Percentiles rank a stretch among this genome's conserved stretches.
Evolutionary conservation across 2,888 invertebrate genomes (phyloP).

Genomic region (Sympetrum striolatum): DNA sequence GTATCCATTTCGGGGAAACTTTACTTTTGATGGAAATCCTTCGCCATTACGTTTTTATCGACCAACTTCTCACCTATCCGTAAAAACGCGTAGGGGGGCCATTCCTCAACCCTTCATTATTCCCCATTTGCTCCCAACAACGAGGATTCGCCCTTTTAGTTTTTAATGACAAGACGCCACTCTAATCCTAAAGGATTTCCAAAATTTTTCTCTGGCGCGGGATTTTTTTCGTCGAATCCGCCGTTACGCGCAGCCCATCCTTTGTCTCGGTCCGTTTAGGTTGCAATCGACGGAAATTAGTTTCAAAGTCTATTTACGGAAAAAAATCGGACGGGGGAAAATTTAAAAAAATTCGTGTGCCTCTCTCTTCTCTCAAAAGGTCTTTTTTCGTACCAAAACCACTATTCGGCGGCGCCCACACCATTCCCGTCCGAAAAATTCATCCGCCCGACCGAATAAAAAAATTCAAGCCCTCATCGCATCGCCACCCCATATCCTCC

Average conservation of each 20-base stretch:
- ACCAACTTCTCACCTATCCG: no score
- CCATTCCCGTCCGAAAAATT: conserved; percentile 7
- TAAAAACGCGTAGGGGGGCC: no score
- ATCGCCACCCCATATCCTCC: background rate
- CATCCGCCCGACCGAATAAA: conserved; percentile 9
- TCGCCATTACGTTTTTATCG: no score
- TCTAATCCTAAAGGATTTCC: background rate
- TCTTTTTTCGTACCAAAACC: background rate
- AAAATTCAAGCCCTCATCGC: background rate
- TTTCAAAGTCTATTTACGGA: background rate
- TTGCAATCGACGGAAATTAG: background rate
- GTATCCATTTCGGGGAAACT: no score
- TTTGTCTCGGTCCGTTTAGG: background rate
- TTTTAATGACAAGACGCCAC: background rate
- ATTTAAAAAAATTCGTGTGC: background rate
- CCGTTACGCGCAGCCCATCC: background rate
- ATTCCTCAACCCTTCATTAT: no score
- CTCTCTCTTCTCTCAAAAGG: background rate
- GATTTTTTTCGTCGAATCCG: background rate
- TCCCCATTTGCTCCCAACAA: background rate
- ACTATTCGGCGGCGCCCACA: conserved; percentile 13
- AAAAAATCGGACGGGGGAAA: background rate
- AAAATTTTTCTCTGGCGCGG: background rate
- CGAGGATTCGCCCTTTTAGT: background rate
- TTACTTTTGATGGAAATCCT: no score